Evolutionary conservation across 2,888 invertebrate species (phyloP).

Genomic region (Luperina testacea): DNA sequence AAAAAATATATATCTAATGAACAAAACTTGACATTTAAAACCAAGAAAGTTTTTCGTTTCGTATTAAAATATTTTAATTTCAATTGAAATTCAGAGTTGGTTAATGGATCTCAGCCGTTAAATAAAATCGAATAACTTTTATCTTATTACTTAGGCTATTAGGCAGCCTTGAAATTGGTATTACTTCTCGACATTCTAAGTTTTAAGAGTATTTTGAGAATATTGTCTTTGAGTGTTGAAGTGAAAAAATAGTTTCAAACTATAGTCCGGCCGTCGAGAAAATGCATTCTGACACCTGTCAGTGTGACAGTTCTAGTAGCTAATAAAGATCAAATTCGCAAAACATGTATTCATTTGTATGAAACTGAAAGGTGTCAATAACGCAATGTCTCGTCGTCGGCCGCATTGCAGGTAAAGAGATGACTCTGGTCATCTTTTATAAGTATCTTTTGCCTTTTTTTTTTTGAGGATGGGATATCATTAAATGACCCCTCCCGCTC

Average conservation of each 20-base stretch:
- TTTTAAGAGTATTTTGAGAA: background rate
- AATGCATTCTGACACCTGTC: background rate
- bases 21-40: background rate
- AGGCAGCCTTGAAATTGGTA: conserved; percentile 1
- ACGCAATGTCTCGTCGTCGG: background rate
- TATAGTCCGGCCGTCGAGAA: background rate
- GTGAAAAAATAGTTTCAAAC: background rate
- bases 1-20: background rate
- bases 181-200: background rate
- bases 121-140: conserved; percentile 36
- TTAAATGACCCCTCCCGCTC: too few relatives aligned
- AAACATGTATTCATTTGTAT: background rate
- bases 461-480: too few relatives aligned
- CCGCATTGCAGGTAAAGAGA: too few relatives aligned
- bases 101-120: conserved; percentile 27
- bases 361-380: background rate
- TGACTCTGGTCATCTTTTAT: too few relatives aligned
- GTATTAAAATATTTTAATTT: conserved; percentile 40
- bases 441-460: too few relatives aligned
- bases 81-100: conserved; percentile 22
- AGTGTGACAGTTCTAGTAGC: background rate
- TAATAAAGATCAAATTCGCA: background rate
- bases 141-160: conserved; percentile 23
- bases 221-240: background rate
- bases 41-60: conserved; percentile 1